A percentile compares a stretch with the other conserved stretches of the same genome.
These are phyloP conservation scores for Schizopygopsis pylzovi DNA, from an alignment of 2,797 vertebrate species.

Conservation along the genomic window DNA sequence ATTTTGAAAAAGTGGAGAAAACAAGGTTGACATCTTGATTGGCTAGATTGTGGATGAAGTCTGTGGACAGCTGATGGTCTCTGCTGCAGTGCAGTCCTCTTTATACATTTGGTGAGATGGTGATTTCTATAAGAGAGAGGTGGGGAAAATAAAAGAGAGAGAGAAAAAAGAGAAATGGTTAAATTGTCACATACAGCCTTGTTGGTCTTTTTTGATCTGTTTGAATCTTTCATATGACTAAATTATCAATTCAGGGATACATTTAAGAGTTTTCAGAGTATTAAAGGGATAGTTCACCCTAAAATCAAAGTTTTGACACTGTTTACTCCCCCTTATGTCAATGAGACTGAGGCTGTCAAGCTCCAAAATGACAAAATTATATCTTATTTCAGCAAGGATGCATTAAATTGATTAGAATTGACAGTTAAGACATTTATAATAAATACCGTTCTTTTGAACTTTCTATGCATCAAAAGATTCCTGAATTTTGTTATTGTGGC, in stretches of 20 bases:
- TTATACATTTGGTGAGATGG: conserved; percentile 64
- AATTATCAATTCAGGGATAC: neutral
- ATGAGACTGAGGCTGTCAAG: neutral
- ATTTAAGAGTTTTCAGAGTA: neutral
- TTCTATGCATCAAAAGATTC: neutral
- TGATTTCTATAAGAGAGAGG: conserved; percentile 69
- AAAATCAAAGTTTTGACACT: neutral
- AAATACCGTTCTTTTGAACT: neutral
- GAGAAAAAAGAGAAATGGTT: neutral
- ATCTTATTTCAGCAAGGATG: neutral
- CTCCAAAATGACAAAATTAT: neutral
- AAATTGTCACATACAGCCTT: neutral
- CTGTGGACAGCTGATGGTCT: conserved; percentile 64
- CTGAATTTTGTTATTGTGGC: neutral
- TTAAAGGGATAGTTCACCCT: neutral
- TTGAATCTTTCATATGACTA: neutral
- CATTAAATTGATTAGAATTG: no score
- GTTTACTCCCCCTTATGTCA: neutral
- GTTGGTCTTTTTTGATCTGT: neutral
- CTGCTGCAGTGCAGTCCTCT: conserved; percentile 66
- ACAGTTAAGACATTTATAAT: neutral
- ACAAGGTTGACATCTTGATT: conserved; percentile 57
- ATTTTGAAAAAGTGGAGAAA: conserved; percentile 52
- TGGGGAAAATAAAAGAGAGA: neutral
- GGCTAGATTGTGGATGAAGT: conserved; percentile 61